Conservation (phyloP, 2,888 invertebrate species). For the Perdita meconis region DNA sequence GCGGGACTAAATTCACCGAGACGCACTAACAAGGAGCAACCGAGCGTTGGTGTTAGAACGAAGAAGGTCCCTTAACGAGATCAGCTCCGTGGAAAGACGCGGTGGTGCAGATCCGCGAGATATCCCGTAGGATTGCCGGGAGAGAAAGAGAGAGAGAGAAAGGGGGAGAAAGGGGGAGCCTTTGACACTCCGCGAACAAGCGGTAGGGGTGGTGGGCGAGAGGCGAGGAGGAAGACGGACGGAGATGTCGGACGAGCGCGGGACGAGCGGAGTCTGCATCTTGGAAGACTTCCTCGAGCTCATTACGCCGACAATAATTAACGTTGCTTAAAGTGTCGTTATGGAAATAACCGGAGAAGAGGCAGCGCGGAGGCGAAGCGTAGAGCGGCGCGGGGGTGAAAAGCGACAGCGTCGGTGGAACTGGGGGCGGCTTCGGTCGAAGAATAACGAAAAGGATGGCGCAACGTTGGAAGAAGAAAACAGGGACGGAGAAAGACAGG, state of each 20-base stretch:
- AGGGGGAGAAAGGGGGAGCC: constrained; percentile 28
- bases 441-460: constrained; percentile 50
- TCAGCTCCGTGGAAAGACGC: constrained; percentile 70
- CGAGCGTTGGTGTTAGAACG: constrained; percentile 58
- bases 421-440: constrained; percentile 26
- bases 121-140: constrained; percentile 64
- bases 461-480: constrained; percentile 1
- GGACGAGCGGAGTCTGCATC: constrained; percentile 58
- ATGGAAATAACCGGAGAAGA: constrained; percentile 67
- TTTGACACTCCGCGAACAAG: constrained; percentile 61
- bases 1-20: constrained; percentile 59
- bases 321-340: constrained; percentile 76
- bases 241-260: constrained; percentile 24
- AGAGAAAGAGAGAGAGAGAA: too few species aligned
- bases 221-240: constrained; percentile 18
- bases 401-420: constrained; percentile 27
- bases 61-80: constrained; percentile 71
- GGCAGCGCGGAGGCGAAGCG: constrained; percentile 36
- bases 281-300: constrained; percentile 73
- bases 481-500: background rate
- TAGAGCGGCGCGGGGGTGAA: constrained; percentile 18
- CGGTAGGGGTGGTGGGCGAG: constrained; percentile 7
- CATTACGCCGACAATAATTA: constrained; percentile 77
- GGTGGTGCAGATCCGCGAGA: constrained; percentile 69
- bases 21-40: constrained; percentile 69